phyloP scores from a whole-genome alignment of 2,113 vertebrate genomes.

The Oreocharis arfaki region DNA sequence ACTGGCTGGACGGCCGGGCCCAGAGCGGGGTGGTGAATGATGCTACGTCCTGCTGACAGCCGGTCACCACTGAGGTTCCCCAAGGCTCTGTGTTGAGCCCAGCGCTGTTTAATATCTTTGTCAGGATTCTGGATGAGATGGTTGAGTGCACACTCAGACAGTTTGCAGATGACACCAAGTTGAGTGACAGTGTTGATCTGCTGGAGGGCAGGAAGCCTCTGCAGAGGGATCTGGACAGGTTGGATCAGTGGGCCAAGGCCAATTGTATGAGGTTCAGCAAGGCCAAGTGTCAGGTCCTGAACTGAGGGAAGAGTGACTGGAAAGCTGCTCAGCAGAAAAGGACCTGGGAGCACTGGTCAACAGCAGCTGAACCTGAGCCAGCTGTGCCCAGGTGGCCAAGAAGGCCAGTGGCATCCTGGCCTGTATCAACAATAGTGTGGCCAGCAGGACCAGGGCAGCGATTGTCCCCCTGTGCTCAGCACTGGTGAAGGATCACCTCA shows the following conservation, averaged over 20 bases:
- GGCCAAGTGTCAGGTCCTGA: rapidly evolving
- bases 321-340: neutral
- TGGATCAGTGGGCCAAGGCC: rapidly evolving
- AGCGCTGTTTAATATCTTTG: neutral
- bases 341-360: rapidly evolving
- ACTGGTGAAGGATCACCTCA: rapidly evolving
- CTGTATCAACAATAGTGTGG: neutral
- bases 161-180: neutral
- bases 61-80: rapidly evolving
- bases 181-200: neutral
- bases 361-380: neutral
- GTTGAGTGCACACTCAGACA: rapidly evolving
- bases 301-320: rapidly evolving
- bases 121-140: neutral
- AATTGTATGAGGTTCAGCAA: neutral
- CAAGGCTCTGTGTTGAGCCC: neutral
- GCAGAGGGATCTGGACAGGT: too few relatives aligned
- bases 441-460: neutral
- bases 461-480: rapidly evolving
- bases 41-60: too few relatives aligned
- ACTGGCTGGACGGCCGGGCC: neutral
- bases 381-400: neutral
- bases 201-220: neutral
- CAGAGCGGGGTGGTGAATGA: neutral
- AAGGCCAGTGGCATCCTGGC: neutral